Conservation (phyloP, 2,113 vertebrate species). For the Cacatua alba region DNA sequence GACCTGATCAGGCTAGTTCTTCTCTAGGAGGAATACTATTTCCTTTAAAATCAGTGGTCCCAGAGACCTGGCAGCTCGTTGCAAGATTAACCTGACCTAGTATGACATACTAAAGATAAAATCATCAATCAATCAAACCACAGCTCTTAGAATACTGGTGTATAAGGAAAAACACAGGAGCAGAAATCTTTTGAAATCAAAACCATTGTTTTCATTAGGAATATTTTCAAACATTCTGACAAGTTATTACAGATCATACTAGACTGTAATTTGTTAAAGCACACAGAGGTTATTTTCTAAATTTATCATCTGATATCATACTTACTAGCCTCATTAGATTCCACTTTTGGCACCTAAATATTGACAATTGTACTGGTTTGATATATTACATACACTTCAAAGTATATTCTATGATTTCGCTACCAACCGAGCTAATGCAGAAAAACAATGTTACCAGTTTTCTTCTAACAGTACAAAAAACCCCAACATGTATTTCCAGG, state of each 20-base stretch:
- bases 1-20: not conserved
- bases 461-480: not conserved
- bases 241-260: not conserved
- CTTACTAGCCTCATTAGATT: not conserved
- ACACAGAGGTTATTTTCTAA: not conserved
- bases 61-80: not conserved
- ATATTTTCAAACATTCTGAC: not conserved
- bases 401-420: not conserved
- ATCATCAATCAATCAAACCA: not conserved
- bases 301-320: not conserved
- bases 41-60: not conserved
- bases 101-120: not conserved
- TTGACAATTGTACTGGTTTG: not conserved
- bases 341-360: not conserved
- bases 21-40: not conserved
- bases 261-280: not conserved
- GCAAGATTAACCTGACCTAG: not conserved
- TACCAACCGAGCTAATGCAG: not conserved
- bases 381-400: not conserved
- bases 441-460: not conserved
- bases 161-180: not conserved
- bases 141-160: not conserved
- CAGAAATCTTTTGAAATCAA: not conserved
- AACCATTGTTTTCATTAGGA: not conserved
- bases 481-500: not conserved